Evolutionary conservation across 2,797 vertebrate genomes (phyloP).

Genomic region (Poeciliopsis paucimaculata): DNA sequence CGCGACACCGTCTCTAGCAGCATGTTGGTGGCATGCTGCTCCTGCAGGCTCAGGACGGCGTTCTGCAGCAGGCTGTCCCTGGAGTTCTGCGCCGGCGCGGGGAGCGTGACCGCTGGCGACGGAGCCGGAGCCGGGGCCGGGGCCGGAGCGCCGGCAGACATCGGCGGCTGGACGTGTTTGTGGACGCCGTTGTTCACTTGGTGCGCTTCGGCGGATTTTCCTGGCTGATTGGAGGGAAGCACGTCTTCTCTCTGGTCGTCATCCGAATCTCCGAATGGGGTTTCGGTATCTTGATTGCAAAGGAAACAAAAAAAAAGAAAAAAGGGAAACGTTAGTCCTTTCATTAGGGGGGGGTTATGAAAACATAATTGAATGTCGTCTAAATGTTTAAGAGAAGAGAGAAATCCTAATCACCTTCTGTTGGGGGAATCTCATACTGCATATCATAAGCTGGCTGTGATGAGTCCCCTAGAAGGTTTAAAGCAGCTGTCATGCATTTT

Average conservation of each 20-base stretch:
- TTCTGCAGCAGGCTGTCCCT: conserved; percentile 73
- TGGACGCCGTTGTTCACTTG: conserved; percentile 63
- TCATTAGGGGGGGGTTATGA: background rate
- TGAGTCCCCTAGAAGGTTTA: conserved; percentile 65
- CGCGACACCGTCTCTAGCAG: conserved; percentile 82
- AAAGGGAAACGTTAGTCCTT: background rate
- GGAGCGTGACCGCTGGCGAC: conserved; percentile 1
- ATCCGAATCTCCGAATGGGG: conserved; percentile 67
- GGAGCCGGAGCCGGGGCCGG: conserved; percentile 11
- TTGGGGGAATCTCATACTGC: conserved; percentile 62
- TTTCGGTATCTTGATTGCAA: conserved; percentile 54
- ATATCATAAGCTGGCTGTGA: conserved; percentile 64
- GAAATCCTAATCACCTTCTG: conserved; percentile 60
- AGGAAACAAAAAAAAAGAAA: conserved; percentile 8
- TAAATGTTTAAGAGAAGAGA: background rate
- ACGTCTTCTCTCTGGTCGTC: conserved; percentile 68
- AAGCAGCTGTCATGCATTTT: background rate
- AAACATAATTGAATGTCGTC: background rate
- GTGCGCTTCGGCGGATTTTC: conserved; percentile 56
- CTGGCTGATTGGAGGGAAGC: conserved; percentile 36
- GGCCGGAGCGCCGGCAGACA: conserved; percentile 16
- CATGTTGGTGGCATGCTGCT: conserved; percentile 83
- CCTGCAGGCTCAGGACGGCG: conserved; percentile 79
- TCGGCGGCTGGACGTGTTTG: conserved; percentile 40
- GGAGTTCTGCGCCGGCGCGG: conserved; percentile 17